Percentiles rank a stretch among this genome's conserved stretches.
Evolutionary conservation across 2,888 invertebrate genomes (phyloP).

Genomic region (Stegophylla sp.): DNA sequence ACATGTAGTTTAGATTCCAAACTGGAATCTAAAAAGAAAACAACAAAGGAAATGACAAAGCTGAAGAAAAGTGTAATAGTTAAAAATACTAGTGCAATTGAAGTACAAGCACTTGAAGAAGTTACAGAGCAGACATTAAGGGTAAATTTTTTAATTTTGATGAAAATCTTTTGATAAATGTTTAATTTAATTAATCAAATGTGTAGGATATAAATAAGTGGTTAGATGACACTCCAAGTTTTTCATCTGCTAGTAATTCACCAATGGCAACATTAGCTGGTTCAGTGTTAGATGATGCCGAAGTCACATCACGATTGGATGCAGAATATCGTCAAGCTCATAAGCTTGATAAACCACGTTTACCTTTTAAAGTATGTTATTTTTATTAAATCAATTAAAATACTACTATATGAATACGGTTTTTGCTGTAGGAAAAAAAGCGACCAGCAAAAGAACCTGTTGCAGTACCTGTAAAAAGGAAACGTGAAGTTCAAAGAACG

Average conservation of each 20-base stretch:
- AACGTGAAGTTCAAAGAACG: slow-evolving; percentile 79
- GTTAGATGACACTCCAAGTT: slow-evolving; percentile 83
- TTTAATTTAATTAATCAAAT: slow-evolving; percentile 43
- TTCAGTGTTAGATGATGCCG: slow-evolving; percentile 71
- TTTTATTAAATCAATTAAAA: slow-evolving; percentile 1
- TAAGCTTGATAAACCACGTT: slow-evolving; percentile 61
- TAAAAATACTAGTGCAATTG: slow-evolving; percentile 66
- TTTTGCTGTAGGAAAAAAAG: slow-evolving; percentile 63
- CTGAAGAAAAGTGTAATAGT: slow-evolving; percentile 44
- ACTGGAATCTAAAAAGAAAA: slow-evolving; percentile 49
- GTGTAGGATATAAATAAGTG: slow-evolving; percentile 83
- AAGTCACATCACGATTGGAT: slow-evolving; percentile 66
- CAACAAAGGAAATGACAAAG: slow-evolving; percentile 34
- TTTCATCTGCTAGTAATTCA: slow-evolving; percentile 81
- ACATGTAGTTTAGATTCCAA: slow-evolving; percentile 55
- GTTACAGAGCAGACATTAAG: slow-evolving; percentile 78
- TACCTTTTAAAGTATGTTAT: slow-evolving; percentile 61
- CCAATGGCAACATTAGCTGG: slow-evolving; percentile 66
- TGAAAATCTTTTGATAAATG: background rate
- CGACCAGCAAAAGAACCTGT: slow-evolving; percentile 62
- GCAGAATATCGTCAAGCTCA: slow-evolving; percentile 63
- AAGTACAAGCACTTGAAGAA: slow-evolving; percentile 74
- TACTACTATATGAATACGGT: background rate
- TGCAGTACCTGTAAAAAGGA: slow-evolving; percentile 65
- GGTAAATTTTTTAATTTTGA: slow-evolving; percentile 61